phyloP scores from a whole-genome alignment of 2,113 vertebrate genomes.

The Cololabis saira region DNA sequence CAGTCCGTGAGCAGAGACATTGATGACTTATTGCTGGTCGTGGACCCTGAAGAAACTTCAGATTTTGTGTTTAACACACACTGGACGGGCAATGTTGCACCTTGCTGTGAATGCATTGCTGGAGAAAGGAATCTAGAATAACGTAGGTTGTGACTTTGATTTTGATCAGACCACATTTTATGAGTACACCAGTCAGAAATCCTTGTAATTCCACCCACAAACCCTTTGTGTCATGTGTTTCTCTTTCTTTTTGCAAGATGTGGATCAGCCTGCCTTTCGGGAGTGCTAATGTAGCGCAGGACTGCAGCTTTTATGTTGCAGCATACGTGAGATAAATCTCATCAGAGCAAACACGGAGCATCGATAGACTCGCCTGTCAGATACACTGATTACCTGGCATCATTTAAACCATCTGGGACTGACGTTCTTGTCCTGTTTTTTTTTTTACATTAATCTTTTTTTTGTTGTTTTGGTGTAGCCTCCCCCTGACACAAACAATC shows the following conservation, averaged over 20 bases:
- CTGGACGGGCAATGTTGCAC: neutral
- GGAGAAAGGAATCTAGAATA: neutral
- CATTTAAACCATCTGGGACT: no score
- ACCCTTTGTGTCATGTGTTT: neutral
- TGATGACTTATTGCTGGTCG: no score
- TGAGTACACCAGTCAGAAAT: neutral
- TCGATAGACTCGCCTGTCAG: neutral
- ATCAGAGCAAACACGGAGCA: constrained; percentile 22
- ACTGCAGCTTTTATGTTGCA: neutral
- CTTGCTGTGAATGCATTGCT: neutral
- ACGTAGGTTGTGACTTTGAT: neutral
- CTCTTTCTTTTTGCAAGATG: neutral
- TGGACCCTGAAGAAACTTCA: no score
- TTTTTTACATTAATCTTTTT: neutral
- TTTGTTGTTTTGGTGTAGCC: neutral
- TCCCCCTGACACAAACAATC: constrained; percentile 1
- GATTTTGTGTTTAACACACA: neutral
- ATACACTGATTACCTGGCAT: no score
- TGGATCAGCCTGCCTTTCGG: no score
- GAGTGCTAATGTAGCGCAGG: no score
- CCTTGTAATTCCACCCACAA: neutral
- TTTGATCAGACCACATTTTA: neutral
- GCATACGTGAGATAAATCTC: constrained; percentile 3
- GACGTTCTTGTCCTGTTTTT: neutral
- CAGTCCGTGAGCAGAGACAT: no score